phyloP scores from a whole-genome alignment of 1,140 invertebrate genomes.

The Plectrocnemia conspersa region DNA sequence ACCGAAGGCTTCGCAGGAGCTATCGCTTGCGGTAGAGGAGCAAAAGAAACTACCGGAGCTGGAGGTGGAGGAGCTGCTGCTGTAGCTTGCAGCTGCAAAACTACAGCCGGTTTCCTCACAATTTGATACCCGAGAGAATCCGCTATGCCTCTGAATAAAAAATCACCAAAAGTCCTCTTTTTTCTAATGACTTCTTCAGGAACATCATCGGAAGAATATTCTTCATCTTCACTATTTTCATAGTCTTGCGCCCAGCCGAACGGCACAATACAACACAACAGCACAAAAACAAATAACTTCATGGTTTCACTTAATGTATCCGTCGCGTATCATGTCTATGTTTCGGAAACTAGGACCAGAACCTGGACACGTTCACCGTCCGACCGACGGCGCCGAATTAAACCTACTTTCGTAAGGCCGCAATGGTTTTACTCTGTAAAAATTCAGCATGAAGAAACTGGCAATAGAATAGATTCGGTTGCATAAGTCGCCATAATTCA shows the following conservation, averaged over 20 bases:
- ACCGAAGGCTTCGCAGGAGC: constrained; percentile 35
- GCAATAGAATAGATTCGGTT: constrained; percentile 29
- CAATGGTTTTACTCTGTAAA: constrained; percentile 29
- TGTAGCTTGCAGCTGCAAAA: constrained; percentile 43
- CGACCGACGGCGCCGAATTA: constrained; percentile 24
- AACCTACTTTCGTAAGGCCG: constrained; percentile 21
- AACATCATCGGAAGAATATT: constrained; percentile 33
- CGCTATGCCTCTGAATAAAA: constrained; percentile 48
- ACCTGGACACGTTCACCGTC: constrained; percentile 18
- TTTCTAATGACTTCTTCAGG: constrained; percentile 44
- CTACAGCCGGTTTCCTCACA: constrained; percentile 44
- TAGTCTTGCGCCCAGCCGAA: constrained; percentile 6
- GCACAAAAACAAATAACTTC: constrained; percentile 17
- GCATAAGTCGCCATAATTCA: constrained; percentile 34
- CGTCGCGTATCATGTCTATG: constrained; percentile 18
- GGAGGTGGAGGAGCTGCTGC: constrained; percentile 45
- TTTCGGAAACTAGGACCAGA: constrained; percentile 4
- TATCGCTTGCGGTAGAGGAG: constrained; percentile 36
- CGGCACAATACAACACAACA: constrained; percentile 23
- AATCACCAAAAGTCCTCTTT: constrained; percentile 49
- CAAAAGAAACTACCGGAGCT: constrained; percentile 36
- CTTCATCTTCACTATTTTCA: constrained; percentile 4
- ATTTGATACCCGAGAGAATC: constrained; percentile 48
- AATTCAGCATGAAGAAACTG: constrained; percentile 34
- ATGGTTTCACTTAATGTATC: constrained; percentile 25